A percentile compares a stretch with the other conserved stretches of the same genome.
Conservation (phyloP, 2,797 vertebrate species). For the Silurus lanzhouensis region DNA sequence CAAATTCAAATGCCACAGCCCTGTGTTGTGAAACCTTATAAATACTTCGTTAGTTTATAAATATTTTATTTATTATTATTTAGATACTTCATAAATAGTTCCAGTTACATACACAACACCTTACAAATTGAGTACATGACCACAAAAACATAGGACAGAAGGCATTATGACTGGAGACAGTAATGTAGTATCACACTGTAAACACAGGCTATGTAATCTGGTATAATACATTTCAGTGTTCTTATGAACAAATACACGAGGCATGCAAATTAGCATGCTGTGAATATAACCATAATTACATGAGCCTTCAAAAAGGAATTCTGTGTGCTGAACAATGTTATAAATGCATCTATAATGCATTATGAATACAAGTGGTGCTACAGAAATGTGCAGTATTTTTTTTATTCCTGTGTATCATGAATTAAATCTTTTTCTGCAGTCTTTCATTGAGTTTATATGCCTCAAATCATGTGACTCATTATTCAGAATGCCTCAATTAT, state of each 20-base stretch:
- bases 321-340: neutral
- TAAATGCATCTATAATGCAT: neutral
- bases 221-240: neutral
- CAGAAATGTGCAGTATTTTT: neutral
- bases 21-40: neutral
- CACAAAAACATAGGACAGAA: neutral
- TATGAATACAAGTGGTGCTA: neutral
- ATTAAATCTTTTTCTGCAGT: slow-evolving; percentile 23
- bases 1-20: neutral
- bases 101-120: neutral
- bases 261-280: neutral
- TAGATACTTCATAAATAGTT: neutral
- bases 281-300: neutral
- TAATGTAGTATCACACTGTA: neutral
- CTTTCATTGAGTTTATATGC: neutral
- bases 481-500: neutral
- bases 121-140: neutral
- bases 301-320: neutral
- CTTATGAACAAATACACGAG: neutral
- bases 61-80: no score
- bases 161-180: neutral
- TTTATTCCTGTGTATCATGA: neutral
- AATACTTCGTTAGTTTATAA: neutral
- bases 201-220: neutral
- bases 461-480: no score